Conservation (phyloP, 2,888 invertebrate species). For the Tryphoninae sp. region DNA sequence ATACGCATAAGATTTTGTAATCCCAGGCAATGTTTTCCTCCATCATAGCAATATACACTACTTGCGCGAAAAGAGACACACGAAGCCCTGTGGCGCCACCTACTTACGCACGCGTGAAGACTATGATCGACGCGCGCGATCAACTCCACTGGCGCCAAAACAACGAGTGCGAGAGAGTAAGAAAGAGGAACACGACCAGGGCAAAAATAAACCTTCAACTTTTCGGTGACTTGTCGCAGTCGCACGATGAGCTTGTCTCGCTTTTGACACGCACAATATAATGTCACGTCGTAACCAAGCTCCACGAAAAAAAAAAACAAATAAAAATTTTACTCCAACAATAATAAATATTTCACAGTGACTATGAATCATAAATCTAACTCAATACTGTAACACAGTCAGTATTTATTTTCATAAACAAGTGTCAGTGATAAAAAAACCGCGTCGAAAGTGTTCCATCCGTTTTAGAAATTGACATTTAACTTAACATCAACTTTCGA, state of each 20-base stretch:
- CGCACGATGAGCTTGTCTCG: conserved; percentile 58
- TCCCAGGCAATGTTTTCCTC: too few relatives aligned
- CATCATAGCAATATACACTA: too few relatives aligned
- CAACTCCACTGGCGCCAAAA: conserved; percentile 46
- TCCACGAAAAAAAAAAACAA: conserved; percentile 4
- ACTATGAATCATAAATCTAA: too few relatives aligned
- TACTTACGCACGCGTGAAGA: conserved; percentile 5
- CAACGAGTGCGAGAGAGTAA: conserved; percentile 8
- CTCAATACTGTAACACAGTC: neutral
- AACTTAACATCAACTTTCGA: too few relatives aligned
- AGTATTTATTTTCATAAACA: neutral
- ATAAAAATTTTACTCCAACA: neutral
- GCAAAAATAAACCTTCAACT: conserved; percentile 64
- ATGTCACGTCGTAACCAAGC: neutral
- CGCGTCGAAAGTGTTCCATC: neutral
- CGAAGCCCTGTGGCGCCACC: conserved; percentile 6
- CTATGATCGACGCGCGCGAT: neutral
- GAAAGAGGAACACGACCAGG: conserved; percentile 15
- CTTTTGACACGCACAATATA: conserved; percentile 62
- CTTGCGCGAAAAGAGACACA: too few relatives aligned
- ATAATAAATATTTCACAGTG: neutral
- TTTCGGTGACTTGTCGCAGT: conserved; percentile 52
- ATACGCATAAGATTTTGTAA: too few relatives aligned
- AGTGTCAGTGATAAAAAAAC: neutral
- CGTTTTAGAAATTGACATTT: too few relatives aligned